Conservation (phyloP, 2,113 vertebrate genomes). For the Tenrec ecaudatus region DNA sequence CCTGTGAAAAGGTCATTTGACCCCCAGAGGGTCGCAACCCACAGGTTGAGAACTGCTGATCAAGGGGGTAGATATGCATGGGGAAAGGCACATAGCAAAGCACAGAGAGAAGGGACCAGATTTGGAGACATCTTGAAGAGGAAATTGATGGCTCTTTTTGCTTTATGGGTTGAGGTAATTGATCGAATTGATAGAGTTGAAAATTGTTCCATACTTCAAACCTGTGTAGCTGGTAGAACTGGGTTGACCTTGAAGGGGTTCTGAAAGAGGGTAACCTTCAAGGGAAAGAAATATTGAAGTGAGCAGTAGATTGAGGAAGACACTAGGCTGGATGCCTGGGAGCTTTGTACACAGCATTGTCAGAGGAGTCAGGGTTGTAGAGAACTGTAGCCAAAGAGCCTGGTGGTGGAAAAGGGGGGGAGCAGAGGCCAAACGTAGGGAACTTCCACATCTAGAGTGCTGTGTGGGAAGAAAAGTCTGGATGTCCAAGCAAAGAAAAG, state of each 20-base stretch:
- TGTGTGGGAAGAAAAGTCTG: background rate
- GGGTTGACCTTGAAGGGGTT: background rate
- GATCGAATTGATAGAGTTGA: background rate
- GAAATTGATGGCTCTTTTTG: background rate
- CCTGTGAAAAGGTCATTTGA: no score
- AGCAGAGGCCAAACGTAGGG: background rate
- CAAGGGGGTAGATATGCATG: background rate
- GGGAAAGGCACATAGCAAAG: background rate
- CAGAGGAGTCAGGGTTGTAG: background rate
- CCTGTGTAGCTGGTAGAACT: background rate
- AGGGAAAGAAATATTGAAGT: fast-evolving
- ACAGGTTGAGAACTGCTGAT: no score
- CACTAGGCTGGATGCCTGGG: background rate
- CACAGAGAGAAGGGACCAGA: background rate
- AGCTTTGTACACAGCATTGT: background rate
- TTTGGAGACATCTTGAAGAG: background rate
- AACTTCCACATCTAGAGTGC: background rate
- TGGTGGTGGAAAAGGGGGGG: background rate
- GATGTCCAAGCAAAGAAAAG: background rate
- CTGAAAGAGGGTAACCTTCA: background rate
- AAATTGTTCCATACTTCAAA: background rate
- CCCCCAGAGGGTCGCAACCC: no score
- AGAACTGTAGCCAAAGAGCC: background rate
- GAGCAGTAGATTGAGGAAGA: background rate
- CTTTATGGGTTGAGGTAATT: no score